Evolutionary conservation across 2,888 invertebrate genomes (phyloP).

Genomic region (Podabrus alpinus): DNA sequence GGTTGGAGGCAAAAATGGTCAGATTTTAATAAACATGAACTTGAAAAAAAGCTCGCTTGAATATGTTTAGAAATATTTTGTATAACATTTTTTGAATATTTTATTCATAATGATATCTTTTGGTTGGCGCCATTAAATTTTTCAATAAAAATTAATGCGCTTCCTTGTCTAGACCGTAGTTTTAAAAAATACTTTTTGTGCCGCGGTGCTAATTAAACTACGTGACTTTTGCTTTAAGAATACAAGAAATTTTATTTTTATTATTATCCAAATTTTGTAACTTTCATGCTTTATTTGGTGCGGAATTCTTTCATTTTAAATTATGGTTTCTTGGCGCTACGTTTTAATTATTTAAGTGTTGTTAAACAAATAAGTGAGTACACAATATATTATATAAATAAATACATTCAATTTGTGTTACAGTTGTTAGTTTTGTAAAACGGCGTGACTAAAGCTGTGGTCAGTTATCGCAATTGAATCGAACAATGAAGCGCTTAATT

Average conservation of each 20-base stretch:
- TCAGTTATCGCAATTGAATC: slow-evolving; percentile 42
- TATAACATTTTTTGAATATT: slow-evolving; percentile 27
- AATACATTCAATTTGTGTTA: slow-evolving; percentile 21
- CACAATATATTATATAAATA: neutral
- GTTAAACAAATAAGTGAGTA: neutral
- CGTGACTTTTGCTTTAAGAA: neutral
- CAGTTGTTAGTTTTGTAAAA: slow-evolving; percentile 43
- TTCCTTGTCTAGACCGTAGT: slow-evolving; percentile 16
- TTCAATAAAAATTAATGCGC: slow-evolving; percentile 13
- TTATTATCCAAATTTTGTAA: neutral
- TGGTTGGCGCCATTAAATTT: slow-evolving; percentile 23
- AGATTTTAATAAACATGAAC: slow-evolving; percentile 27
- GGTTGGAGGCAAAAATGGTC: slow-evolving; percentile 14
- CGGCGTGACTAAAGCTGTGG: slow-evolving; percentile 46
- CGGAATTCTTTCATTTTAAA: neutral
- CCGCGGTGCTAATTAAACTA: neutral
- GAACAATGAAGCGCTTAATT: slow-evolving; percentile 40
- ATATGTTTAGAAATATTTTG: slow-evolving; percentile 24
- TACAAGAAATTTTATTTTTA: neutral
- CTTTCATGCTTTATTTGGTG: neutral
- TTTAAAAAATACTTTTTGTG: neutral
- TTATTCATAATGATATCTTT: slow-evolving; percentile 25
- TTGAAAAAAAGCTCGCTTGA: slow-evolving; percentile 14
- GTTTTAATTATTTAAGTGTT: neutral
- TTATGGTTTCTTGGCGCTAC: neutral